phyloP scores from a whole-genome alignment of 2,113 vertebrate species.

The Myrmophylax atrothorax region DNA sequence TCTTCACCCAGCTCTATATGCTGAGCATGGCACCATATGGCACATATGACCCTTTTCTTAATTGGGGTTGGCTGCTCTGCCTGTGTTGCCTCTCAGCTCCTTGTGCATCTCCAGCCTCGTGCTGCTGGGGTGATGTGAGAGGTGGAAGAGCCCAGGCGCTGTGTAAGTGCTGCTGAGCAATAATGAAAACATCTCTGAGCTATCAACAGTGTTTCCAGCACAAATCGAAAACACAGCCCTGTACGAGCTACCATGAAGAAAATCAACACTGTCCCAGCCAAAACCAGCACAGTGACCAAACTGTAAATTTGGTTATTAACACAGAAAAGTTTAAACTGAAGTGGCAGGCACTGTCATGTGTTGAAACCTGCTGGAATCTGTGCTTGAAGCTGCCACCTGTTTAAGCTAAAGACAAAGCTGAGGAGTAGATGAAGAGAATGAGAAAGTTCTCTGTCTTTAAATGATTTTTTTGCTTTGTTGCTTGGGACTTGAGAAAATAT shows the following conservation, averaged over 20 bases:
- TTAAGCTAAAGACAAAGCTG: neutral
- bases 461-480: neutral
- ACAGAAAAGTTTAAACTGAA: neutral
- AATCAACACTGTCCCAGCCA: rapidly evolving
- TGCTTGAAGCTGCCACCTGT: neutral
- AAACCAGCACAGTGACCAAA: neutral
- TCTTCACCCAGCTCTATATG: neutral
- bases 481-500: neutral
- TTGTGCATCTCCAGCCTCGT: rapidly evolving
- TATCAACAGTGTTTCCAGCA: neutral
- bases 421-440: neutral
- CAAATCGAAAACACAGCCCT: neutral
- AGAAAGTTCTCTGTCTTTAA: neutral
- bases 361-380: neutral
- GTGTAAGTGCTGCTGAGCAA: neutral
- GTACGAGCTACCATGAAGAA: neutral
- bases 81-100: neutral
- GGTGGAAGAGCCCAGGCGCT: neutral
- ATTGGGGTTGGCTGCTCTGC: neutral
- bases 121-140: neutral
- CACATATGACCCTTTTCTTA: neutral
- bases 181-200: neutral
- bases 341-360: neutral
- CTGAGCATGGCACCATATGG: neutral
- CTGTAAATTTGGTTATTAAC: neutral